phyloP scores from a whole-genome alignment of 2,113 vertebrate species.

The Heterocephalus glaber region DNA sequence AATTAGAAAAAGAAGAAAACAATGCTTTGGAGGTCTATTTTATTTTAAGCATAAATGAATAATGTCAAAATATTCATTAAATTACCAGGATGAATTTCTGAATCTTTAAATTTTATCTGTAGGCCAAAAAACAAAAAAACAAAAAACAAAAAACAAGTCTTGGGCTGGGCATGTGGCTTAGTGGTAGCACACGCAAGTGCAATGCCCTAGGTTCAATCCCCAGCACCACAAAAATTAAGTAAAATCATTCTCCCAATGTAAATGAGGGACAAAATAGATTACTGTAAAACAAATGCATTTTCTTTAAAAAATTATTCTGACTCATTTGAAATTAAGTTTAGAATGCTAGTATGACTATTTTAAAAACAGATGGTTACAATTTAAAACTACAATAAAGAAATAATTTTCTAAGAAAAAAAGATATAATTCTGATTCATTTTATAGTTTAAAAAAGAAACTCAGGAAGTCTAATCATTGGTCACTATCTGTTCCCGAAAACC shows the following conservation, averaged over 20 bases:
- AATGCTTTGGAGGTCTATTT: background rate
- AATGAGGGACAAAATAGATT: slow-evolving; percentile 40
- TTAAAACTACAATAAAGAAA: slow-evolving; percentile 27
- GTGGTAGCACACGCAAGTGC: background rate
- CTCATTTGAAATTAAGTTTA: slow-evolving; percentile 44
- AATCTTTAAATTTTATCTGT: slow-evolving; percentile 14
- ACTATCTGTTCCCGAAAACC: background rate
- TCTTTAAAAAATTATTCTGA: slow-evolving; percentile 18
- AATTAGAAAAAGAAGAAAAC: slow-evolving; percentile 10
- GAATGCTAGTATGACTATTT: slow-evolving; percentile 13
- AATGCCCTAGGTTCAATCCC: background rate
- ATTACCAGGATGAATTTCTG: background rate
- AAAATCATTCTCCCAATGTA: background rate
- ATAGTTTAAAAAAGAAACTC: background rate
- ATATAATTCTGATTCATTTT: slow-evolving; percentile 5
- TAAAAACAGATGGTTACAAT: background rate
- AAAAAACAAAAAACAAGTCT: background rate
- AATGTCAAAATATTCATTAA: slow-evolving; percentile 48
- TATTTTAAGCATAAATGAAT: background rate
- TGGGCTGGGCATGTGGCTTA: background rate
- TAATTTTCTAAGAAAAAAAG: background rate
- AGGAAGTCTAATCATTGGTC: background rate
- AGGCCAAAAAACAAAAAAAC: too few relatives aligned
- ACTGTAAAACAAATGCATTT: slow-evolving; percentile 3
- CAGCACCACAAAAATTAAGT: background rate